Evolutionary conservation across 2,888 invertebrate genomes (phyloP).

Genomic region (Pristionchus arcanus): DNA sequence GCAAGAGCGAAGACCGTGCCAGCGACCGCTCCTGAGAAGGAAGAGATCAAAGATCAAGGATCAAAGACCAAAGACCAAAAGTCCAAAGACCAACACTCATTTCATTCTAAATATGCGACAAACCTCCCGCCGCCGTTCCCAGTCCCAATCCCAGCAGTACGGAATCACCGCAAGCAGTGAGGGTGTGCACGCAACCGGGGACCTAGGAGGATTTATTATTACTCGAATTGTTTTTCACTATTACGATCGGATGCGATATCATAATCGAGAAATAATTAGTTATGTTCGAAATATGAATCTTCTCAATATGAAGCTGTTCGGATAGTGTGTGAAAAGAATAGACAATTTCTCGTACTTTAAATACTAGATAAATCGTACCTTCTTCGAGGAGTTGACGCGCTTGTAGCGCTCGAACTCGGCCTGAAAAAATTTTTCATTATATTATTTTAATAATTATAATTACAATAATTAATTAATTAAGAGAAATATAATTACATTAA

Average conservation of each 20-base stretch:
- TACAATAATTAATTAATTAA: neutral
- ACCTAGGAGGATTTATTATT: slow-evolving; percentile 58
- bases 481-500: slow-evolving; percentile 68
- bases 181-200: slow-evolving; percentile 50
- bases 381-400: slow-evolving; percentile 75
- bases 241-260: too few relatives aligned
- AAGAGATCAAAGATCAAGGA: neutral
- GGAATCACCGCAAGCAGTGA: slow-evolving; percentile 78
- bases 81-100: too few relatives aligned
- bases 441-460: neutral
- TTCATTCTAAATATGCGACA: neutral
- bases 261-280: too few relatives aligned
- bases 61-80: neutral
- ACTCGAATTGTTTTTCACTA: neutral
- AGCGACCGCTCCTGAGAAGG: slow-evolving; percentile 69
- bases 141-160: slow-evolving; percentile 75
- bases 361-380: slow-evolving; percentile 58
- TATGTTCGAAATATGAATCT: too few relatives aligned
- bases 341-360: too few relatives aligned
- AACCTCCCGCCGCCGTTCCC: slow-evolving; percentile 64
- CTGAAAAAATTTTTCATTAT: slow-evolving; percentile 63
- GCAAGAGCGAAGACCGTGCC: slow-evolving; percentile 74
- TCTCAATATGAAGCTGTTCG: too few relatives aligned
- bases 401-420: slow-evolving; percentile 77
- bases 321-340: too few relatives aligned